Base-by-base conservation (phyloP, 1,140 invertebrate genomes). In the Dolichoris vasculosae region DNA sequence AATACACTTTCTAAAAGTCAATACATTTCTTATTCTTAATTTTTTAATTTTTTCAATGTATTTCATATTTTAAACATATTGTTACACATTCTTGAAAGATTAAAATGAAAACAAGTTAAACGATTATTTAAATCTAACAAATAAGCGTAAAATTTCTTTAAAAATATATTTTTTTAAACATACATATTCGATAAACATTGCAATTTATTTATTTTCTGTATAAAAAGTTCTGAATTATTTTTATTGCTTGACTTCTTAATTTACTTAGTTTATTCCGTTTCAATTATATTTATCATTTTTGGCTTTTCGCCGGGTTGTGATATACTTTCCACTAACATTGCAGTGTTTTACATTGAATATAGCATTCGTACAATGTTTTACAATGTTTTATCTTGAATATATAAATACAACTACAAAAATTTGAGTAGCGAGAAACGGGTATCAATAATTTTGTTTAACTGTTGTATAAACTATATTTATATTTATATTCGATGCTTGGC, bases 351-450 rank as follows among this genome's bases (percentile, higher is more conserved):
- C 75, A 86, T 83, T 63, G 48, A 86, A 77, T 59, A 71, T 67
- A 82, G 32, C 32, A 38, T 51, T 38, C 63, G 20, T 79, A 83
- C 51, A 83, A 35, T 78, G 46, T 78, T 35, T 71, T 86, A 81
- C 71, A 78, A 85, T 30, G 32, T 82, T 83, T 83, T 30, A 79
- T 63, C 55, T 43, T 23, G 15, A 48, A 67, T 86, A 82, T 76
- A 82, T 82, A 77, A 67, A 86, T 83, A 82, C 64, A 86, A 82
- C 75, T 86, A 73, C 81, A 35, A 79, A 78, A 83, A 46, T 77
- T 82, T 86, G 85, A 86, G 85, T 86, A 86, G 85, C 85, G 85
- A 86, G 85, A 86, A 86, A 86, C 83, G 83, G 81, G 48, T 82
- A 81, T 82, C 8, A 46, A 69, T 80, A 59, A 35, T 51, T 78